phyloP scores from a whole-genome alignment of 2,113 vertebrate genomes.

The Hemibagrus wyckioides region DNA sequence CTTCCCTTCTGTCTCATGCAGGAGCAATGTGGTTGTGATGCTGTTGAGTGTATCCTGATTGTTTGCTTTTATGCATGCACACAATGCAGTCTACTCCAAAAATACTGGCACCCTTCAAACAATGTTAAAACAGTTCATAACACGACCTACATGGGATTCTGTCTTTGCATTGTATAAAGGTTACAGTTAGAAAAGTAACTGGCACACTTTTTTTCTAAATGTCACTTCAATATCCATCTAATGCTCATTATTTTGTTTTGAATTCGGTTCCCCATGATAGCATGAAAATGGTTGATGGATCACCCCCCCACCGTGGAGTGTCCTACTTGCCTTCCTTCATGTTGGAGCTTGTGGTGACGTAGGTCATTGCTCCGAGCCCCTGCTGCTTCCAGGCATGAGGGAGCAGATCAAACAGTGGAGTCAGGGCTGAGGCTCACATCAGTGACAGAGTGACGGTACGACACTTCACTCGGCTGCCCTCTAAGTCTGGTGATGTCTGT shows the following conservation, averaged over 20 bases:
- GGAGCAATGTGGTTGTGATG: not conserved
- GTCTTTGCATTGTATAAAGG: not conserved
- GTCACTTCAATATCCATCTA: not conserved
- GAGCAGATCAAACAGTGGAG: conserved; percentile 46
- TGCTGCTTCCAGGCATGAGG: conserved; percentile 29
- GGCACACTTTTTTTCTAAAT: not conserved
- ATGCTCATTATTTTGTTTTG: not conserved
- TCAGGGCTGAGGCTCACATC: conserved; percentile 23
- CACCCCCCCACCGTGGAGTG: not conserved
- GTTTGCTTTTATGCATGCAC: not conserved
- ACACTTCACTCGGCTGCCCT: not conserved
- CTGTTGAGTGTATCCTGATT: not conserved
- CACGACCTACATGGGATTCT: not conserved
- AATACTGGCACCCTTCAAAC: not conserved
- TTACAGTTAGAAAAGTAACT: not conserved
- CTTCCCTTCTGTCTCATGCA: not conserved
- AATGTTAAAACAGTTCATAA: not conserved
- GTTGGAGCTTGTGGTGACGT: conserved; percentile 40
- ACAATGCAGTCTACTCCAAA: not conserved
- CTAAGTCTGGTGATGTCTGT: not conserved
- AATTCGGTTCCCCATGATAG: not conserved
- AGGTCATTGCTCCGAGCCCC: not conserved
- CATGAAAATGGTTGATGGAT: not conserved
- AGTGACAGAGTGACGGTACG: not conserved
- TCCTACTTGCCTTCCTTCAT: conserved; percentile 43